phyloP scores from a whole-genome alignment of 2,888 invertebrate species.

The Adelphocoris suturalis region DNA sequence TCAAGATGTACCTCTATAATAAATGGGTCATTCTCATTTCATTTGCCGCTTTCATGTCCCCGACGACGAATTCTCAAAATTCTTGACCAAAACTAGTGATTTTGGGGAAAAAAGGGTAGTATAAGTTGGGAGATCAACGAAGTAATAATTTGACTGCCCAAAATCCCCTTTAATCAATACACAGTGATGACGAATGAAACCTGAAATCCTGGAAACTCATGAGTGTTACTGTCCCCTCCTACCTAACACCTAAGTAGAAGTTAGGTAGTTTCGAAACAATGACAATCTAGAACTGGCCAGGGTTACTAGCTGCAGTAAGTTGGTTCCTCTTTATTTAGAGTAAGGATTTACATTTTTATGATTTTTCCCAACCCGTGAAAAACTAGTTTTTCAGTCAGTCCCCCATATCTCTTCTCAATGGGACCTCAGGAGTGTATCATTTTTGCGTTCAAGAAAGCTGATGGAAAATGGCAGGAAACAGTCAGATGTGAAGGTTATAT shows the following conservation, averaged over 20 bases:
- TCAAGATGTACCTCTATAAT: too few species aligned
- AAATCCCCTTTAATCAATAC: background rate
- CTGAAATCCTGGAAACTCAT: slow-evolving; percentile 28
- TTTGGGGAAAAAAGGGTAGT: slow-evolving; percentile 34
- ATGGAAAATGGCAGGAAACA: background rate
- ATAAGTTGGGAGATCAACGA: slow-evolving; percentile 31
- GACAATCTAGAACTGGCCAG: background rate
- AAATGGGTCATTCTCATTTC: background rate
- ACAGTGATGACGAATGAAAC: slow-evolving; percentile 32
- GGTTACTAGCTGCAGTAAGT: background rate
- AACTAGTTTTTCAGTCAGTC: background rate
- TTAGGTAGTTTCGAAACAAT: background rate
- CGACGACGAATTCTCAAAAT: background rate
- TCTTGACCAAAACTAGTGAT: slow-evolving; percentile 1
- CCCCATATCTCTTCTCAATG: too few species aligned
- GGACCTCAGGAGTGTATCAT: slow-evolving; percentile 20
- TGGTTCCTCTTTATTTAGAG: background rate
- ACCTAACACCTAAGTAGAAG: slow-evolving; percentile 34
- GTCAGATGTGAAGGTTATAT: background rate
- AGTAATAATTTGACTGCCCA: slow-evolving; percentile 28
- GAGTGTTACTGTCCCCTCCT: background rate
- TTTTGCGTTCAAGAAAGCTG: background rate
- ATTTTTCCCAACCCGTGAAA: background rate
- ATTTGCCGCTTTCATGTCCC: background rate
- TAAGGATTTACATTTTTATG: background rate